phyloP scores from a whole-genome alignment of 2,797 vertebrate genomes.

The Poeciliopsis infans region DNA sequence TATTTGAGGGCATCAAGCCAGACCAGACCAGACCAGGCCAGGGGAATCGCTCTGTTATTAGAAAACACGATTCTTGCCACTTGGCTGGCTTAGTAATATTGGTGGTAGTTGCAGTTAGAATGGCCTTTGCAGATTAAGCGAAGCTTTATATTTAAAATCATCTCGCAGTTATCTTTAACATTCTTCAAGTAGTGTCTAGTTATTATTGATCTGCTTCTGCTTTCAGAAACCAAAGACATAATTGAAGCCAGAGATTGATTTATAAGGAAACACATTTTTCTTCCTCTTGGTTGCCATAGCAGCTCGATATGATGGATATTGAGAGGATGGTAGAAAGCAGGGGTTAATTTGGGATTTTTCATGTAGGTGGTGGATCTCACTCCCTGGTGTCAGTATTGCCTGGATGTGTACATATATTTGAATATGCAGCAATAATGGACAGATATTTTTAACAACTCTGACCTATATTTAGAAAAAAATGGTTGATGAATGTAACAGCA shows the following conservation, averaged over 20 bases:
- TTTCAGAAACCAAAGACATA: conserved; percentile 75
- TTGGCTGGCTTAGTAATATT: conserved; percentile 70
- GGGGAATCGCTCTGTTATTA: conserved; percentile 76
- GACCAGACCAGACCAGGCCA: conserved; percentile 66
- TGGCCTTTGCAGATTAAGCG: conserved; percentile 76
- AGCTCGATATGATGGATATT: conserved; percentile 71
- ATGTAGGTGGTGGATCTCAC: conserved; percentile 4
- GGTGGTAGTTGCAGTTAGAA: conserved; percentile 61
- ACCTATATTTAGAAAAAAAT: background rate
- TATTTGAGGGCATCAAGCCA: conserved; percentile 70
- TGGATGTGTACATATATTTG: conserved; percentile 4
- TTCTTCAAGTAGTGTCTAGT: conserved; percentile 60
- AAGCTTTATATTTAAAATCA: conserved; percentile 78
- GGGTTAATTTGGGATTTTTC: conserved; percentile 20
- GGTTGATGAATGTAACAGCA: conserved; percentile 1
- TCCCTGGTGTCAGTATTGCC: background rate
- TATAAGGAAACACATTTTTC: conserved; percentile 74
- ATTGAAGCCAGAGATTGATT: conserved; percentile 74
- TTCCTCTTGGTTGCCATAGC: conserved; percentile 58
- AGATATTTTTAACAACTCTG: background rate
- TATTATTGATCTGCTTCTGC: conserved; percentile 65
- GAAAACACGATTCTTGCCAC: conserved; percentile 78
- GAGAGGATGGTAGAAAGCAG: conserved; percentile 48
- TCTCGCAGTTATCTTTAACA: conserved; percentile 73
- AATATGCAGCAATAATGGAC: conserved; percentile 4